phyloP scores from a whole-genome alignment of 2,797 vertebrate genomes.

The Ficedula albicollis region DNA sequence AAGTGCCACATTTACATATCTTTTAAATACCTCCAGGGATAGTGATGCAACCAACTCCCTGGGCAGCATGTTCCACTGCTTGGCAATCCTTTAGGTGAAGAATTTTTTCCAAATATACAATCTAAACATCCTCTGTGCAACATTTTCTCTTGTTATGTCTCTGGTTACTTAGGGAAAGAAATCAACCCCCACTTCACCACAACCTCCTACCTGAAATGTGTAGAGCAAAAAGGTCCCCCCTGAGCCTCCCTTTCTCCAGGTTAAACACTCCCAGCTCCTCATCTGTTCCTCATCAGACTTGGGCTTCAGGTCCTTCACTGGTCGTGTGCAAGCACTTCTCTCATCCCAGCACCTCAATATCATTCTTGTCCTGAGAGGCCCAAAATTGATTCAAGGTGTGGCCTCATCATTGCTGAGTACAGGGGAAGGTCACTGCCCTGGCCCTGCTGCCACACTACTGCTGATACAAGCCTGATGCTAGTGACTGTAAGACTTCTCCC shows the following conservation, averaged over 20 bases:
- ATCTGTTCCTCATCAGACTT: neutral
- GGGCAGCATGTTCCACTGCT: neutral
- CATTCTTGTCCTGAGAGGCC: neutral
- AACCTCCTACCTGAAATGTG: neutral
- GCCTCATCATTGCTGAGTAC: neutral
- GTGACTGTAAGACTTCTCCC: neutral
- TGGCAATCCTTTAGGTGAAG: neutral
- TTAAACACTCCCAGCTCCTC: neutral
- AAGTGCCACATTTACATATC: neutral
- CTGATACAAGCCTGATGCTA: neutral
- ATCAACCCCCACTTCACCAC: neutral
- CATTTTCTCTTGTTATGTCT: neutral
- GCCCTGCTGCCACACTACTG: neutral
- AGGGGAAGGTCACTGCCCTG: neutral
- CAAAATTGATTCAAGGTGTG: neutral
- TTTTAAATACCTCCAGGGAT: neutral
- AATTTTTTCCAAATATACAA: neutral
- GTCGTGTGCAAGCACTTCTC: neutral
- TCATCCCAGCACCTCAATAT: neutral
- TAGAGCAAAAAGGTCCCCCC: fast-evolving
- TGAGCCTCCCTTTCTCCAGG: neutral
- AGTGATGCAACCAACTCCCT: neutral
- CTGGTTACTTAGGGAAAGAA: neutral
- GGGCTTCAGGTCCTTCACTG: neutral
- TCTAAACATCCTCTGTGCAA: neutral